phyloP scores from a whole-genome alignment of 2,888 invertebrate species.

The Parnassius mnemosyne region DNA sequence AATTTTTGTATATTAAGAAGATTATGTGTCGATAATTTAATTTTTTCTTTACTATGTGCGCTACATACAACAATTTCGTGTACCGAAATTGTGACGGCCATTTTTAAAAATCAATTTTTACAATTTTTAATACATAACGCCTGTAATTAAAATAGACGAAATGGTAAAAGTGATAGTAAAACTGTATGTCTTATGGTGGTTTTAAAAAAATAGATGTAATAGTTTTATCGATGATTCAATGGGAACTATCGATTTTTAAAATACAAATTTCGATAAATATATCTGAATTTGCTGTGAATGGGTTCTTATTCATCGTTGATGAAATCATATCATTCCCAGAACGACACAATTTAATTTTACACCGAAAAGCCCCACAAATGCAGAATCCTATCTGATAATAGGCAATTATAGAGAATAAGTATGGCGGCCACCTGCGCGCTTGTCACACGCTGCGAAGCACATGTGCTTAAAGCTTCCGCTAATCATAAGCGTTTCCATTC shows the following conservation, averaged over 20 bases:
- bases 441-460: conserved; percentile 61
- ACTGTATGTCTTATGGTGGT: too few species aligned
- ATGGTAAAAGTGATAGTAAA: too few species aligned
- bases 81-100: too few species aligned
- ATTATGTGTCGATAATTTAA: too few species aligned
- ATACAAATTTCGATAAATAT: neutral
- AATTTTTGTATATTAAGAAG: too few species aligned
- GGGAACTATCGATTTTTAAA: neutral
- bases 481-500: conserved; percentile 44
- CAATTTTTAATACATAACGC: too few species aligned
- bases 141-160: too few species aligned
- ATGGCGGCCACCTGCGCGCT: conserved; percentile 60
- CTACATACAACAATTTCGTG: too few species aligned
- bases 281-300: neutral
- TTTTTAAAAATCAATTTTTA: too few species aligned
- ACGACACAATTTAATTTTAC: conserved; percentile 16
- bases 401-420: conserved; percentile 55
- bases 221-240: neutral
- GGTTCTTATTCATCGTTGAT: neutral
- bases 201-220: too few species aligned
- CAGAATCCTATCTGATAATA: conserved; percentile 39
- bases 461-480: conserved; percentile 66
- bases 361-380: conserved; percentile 50
- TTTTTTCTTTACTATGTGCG: too few species aligned
- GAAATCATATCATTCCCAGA: neutral